phyloP scores from a whole-genome alignment of 2,113 vertebrate genomes.

The Amblyornis subalaris region DNA sequence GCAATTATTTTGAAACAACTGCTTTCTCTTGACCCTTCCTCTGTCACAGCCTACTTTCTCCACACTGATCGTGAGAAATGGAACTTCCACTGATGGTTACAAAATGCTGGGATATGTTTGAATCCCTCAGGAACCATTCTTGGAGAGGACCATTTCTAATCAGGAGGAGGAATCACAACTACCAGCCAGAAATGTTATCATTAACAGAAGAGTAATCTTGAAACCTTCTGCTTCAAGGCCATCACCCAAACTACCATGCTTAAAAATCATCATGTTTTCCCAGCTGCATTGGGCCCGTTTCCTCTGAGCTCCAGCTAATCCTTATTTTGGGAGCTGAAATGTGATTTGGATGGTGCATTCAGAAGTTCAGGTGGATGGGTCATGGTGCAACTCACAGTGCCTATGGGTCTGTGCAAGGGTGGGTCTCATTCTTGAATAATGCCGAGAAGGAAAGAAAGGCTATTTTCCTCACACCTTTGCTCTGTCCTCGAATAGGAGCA shows the following conservation, averaged over 20 bases:
- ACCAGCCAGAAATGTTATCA: not conserved
- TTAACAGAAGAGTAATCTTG: not conserved
- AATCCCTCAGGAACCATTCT: not conserved
- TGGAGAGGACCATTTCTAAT: not conserved
- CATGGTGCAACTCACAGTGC: not conserved
- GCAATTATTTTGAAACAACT: not conserved
- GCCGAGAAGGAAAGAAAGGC: not conserved
- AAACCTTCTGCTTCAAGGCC: not conserved
- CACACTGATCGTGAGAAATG: not conserved
- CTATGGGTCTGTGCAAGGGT: not conserved
- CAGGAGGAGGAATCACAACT: not conserved
- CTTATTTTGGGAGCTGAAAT: not conserved
- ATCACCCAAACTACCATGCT: not conserved
- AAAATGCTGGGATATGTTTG: not conserved
- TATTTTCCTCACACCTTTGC: not conserved
- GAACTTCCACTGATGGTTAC: not conserved
- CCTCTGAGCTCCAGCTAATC: not conserved
- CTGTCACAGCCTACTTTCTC: not conserved
- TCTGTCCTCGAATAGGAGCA: not conserved
- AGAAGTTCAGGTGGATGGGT: not conserved
- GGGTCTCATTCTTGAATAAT: not conserved
- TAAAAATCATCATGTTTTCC: not conserved
- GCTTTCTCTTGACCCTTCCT: not conserved
- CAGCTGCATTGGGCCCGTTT: not conserved
- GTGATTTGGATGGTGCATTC: not conserved